Percentiles rank a stretch among this genome's conserved stretches.
These are phyloP conservation scores for Hyposoter didymator DNA, from an alignment of 2,888 invertebrate species.

Conservation along the genomic window DNA sequence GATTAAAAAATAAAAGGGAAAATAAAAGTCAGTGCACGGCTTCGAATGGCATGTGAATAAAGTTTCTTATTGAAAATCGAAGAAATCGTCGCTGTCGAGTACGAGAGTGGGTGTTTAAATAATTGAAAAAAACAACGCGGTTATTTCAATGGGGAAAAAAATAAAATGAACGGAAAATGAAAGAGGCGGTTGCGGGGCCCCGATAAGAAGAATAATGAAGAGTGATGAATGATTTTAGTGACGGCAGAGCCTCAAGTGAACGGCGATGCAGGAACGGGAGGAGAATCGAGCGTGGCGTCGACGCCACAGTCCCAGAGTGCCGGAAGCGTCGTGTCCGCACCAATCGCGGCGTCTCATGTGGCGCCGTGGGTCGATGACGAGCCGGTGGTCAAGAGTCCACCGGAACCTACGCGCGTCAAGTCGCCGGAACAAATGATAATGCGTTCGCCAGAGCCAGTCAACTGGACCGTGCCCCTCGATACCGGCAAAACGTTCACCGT, in stretches of 20 bases:
- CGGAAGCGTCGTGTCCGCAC: constrained; percentile 85
- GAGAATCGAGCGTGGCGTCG: constrained; percentile 78
- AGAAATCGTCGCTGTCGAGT: constrained; percentile 46
- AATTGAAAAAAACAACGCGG: not conserved
- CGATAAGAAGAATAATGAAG: constrained; percentile 75
- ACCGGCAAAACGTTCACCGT: constrained; percentile 97
- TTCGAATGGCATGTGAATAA: constrained; percentile 62
- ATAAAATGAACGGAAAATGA: not conserved
- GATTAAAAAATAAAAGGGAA: not conserved
- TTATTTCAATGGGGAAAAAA: not conserved
- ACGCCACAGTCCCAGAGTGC: constrained; percentile 85
- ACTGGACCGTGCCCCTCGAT: constrained; percentile 97
- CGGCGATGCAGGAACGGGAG: constrained; percentile 78
- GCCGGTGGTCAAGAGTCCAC: constrained; percentile 95
- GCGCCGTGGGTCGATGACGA: constrained; percentile 85
- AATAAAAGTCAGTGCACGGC: constrained; percentile 64
- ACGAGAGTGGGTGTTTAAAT: constrained; percentile 60
- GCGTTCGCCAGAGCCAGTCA: constrained; percentile 96
- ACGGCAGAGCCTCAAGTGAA: constrained; percentile 82
- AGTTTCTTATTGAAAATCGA: not conserved
- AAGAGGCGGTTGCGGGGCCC: not conserved
- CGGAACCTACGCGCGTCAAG: constrained; percentile 96
- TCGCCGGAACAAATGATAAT: constrained; percentile 97
- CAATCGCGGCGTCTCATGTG: constrained; percentile 87
- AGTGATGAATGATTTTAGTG: constrained; percentile 79